Evolutionary conservation across 2,113 vertebrate species (phyloP), one percentile per base, ranked within the genome.

Genomic region (Dryoscopus gambensis): DNA sequence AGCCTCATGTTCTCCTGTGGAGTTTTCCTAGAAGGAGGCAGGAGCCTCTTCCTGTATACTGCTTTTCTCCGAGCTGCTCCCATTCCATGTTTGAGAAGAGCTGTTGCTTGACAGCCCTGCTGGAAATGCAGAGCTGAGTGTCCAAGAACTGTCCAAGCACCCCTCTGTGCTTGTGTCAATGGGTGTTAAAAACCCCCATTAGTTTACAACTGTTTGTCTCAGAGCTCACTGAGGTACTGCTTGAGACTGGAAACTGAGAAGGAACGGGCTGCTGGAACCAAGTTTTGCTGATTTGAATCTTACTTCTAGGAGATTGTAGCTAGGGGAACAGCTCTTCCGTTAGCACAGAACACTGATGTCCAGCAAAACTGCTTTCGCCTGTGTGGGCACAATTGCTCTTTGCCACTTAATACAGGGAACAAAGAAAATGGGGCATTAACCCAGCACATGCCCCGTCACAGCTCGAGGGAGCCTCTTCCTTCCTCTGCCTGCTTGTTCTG

Each of bases 301-400:
- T 17, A 27, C 46, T 95, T 90, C 75, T 82, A 47, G 22, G 39
- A 47, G 62, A 33, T 5, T 22, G 74, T 11, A 93, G 74, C 74
- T 23, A 59, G 87, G 50, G 46, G 47, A 47, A 55, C 52, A 73
- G 50, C 33, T 57, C n/a, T 31, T 33, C 53, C 62, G 63, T 35
- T 57, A 93, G 56, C 10, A 7, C 31, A 44, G 27, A 87, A 55
- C 28, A 21, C 78, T 33, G 15, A 33, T 6, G 17, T 73, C 83
- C 80, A 81, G 77, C 65, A 87, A 74, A 78, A 47, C 40, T 44
- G 42, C 59, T 37, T 83, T 87, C 64, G 60, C 86, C 69, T 40
- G 47, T 19, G 39, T 21, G 52, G 52, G 39, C 79, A 77, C 82
- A 87, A 97, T 91, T 95, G 94, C 97, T 93, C 95, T 95, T 87